phyloP scores from a whole-genome alignment of 2,113 vertebrate species.

The Callorhinus ursinus region DNA sequence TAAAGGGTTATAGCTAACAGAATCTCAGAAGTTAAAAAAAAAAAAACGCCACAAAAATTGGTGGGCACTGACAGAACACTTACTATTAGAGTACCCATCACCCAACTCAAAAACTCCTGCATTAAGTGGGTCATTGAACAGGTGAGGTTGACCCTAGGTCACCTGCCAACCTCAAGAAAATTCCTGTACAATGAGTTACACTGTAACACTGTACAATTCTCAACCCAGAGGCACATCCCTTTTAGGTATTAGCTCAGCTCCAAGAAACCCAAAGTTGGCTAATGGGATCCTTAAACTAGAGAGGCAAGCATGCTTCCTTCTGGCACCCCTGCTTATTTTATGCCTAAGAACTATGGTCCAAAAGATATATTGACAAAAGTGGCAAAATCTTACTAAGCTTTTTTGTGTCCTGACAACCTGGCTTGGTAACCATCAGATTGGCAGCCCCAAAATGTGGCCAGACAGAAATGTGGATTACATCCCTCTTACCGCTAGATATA shows the following conservation, averaged over 20 bases:
- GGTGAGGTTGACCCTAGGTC: neutral
- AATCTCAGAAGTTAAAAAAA: neutral
- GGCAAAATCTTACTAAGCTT: neutral
- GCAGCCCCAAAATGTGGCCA: neutral
- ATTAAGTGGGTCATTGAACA: neutral
- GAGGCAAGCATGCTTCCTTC: neutral
- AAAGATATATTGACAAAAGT: neutral
- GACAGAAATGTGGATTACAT: neutral
- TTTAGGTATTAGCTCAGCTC: neutral
- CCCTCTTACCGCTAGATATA: neutral
- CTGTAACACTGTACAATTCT: neutral
- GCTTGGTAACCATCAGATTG: neutral
- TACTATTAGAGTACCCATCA: neutral
- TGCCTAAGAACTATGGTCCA: neutral
- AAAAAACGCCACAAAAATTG: neutral
- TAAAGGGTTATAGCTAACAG: neutral
- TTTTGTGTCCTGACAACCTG: neutral
- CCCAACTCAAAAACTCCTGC: neutral
- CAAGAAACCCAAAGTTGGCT: neutral
- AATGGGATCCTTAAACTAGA: neutral
- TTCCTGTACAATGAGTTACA: neutral
- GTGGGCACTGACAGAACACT: neutral
- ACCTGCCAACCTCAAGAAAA: neutral
- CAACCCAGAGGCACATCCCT: neutral
- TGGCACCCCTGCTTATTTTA: neutral